Percentiles rank a stretch among this genome's conserved stretches.
Evolutionary conservation across 2,113 vertebrate genomes (phyloP).

Genomic region (Chloropsis cyanopogon): DNA sequence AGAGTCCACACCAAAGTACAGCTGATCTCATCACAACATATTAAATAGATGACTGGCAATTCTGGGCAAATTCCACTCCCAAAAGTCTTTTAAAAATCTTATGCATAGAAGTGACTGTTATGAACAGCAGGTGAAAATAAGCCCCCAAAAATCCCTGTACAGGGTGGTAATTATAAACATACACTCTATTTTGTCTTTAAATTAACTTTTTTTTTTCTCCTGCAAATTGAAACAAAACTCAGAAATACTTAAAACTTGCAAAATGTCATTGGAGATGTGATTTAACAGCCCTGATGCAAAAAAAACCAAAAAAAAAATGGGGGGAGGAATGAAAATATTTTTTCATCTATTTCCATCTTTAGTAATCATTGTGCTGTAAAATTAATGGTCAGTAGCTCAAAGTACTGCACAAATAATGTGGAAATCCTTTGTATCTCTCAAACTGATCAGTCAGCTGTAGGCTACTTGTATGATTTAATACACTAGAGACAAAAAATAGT

Average conservation of each 20-base stretch:
- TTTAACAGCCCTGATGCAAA: background rate
- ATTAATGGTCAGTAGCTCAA: background rate
- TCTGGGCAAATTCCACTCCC: background rate
- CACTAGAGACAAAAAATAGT: background rate
- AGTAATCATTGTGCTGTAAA: background rate
- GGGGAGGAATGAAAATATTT: background rate
- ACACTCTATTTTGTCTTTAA: background rate
- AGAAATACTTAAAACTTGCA: background rate
- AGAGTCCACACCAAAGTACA: background rate
- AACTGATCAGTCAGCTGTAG: background rate
- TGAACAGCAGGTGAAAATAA: background rate
- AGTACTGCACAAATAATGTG: background rate
- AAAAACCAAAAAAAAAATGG: background rate
- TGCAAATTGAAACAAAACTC: background rate
- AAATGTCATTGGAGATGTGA: background rate
- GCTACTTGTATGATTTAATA: background rate
- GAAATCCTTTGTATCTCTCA: background rate
- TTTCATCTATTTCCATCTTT: background rate
- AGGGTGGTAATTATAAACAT: background rate
- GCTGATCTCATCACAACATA: background rate
- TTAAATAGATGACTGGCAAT: background rate
- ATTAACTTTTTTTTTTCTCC: background rate
- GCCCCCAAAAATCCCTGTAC: fast-evolving
- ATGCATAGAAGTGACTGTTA: background rate
- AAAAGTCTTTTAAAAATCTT: background rate